Conservation (phyloP, 2,797 vertebrate genomes). For the Xenops minutus region DNA sequence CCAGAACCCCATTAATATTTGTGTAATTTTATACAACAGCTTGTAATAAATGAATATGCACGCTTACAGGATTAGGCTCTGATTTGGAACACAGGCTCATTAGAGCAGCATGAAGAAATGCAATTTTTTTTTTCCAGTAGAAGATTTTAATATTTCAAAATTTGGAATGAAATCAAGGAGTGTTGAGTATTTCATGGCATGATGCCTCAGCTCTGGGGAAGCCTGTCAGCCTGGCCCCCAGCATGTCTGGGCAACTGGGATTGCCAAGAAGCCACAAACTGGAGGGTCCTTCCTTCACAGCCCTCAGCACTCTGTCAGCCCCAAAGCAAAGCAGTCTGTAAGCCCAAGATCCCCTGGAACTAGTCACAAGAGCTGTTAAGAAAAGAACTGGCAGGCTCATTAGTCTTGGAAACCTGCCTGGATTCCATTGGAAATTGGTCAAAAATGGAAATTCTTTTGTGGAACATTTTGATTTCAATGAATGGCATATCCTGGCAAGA, state of each 20-base stretch:
- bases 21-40: neutral
- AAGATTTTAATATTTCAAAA: neutral
- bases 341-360: neutral
- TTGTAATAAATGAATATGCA: neutral
- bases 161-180: neutral
- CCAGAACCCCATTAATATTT: neutral
- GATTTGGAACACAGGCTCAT: neutral
- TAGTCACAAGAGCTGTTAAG: neutral
- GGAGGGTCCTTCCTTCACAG: neutral
- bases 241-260: neutral
- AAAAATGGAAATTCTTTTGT: conserved; percentile 37
- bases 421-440: conserved; percentile 31
- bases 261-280: neutral
- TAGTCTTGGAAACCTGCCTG: conserved; percentile 40
- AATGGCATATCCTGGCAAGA: neutral
- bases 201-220: neutral
- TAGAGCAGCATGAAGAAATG: neutral
- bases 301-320: neutral
- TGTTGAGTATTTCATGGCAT: neutral
- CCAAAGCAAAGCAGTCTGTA: neutral
- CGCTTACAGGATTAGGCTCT: neutral
- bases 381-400: conserved; percentile 14
- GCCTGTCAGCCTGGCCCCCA: neutral
- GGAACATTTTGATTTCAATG: conserved; percentile 25
- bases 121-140: neutral